Percentiles rank a stretch among this genome's conserved stretches.
These are phyloP conservation scores for Drosophila sordidula DNA, from an alignment of 2,888 invertebrate genomes.

Conservation along the genomic window DNA sequence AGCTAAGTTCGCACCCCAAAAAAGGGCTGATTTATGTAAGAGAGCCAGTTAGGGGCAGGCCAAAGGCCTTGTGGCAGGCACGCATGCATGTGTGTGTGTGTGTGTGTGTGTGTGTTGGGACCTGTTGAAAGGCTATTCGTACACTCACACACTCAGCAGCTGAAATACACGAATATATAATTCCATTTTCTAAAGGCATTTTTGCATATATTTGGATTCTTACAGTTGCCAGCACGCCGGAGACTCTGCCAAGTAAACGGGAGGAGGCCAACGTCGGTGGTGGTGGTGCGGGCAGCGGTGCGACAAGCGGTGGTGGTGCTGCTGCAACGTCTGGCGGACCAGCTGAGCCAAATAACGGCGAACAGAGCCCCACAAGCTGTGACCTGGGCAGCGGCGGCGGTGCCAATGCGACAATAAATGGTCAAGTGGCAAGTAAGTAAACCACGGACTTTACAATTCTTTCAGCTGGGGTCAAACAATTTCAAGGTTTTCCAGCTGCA, in stretches of 20 bases:
- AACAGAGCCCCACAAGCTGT: conserved; percentile 58
- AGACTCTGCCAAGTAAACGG: conserved; percentile 87
- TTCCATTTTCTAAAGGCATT: conserved; percentile 34
- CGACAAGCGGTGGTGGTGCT: conserved; percentile 26
- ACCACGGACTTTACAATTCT: conserved; percentile 6
- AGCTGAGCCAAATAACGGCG: conserved; percentile 52
- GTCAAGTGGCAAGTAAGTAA: conserved; percentile 86
- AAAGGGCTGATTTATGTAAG: conserved; percentile 36
- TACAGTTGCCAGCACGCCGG: conserved; percentile 94
- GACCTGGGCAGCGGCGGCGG: conserved; percentile 36
- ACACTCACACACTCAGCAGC: conserved; percentile 6
- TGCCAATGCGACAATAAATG: conserved; percentile 83
- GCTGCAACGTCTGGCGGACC: conserved; percentile 29
- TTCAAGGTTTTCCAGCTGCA: conserved; percentile 4
- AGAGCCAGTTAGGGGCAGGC: not conserved
- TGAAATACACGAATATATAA: not conserved
- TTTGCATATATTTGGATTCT: conserved; percentile 81
- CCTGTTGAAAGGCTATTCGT: conserved; percentile 37
- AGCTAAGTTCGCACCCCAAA: conserved; percentile 14
- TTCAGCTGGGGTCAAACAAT: conserved; percentile 3
- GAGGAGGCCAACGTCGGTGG: conserved; percentile 85
- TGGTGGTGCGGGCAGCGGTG: conserved; percentile 33
- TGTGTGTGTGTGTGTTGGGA: conserved; percentile 11
- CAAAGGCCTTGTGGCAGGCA: not conserved
- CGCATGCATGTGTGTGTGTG: not conserved